These are phyloP conservation scores for Climacteris rufus DNA, from an alignment of 2,113 vertebrate species.

Conservation along the genomic window DNA sequence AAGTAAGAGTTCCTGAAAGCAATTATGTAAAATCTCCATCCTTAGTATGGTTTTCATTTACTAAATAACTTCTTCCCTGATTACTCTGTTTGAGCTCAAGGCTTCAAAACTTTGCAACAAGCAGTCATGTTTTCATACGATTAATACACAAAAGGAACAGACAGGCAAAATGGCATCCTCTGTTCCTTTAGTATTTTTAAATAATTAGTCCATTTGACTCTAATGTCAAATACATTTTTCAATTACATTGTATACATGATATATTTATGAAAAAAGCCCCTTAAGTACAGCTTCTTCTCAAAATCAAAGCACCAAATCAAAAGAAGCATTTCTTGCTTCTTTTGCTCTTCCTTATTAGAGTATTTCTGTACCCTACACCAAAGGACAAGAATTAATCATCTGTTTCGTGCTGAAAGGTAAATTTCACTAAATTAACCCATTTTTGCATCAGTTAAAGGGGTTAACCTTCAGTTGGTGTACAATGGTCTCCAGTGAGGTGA, in stretches of 20 bases:
- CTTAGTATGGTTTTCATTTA: background rate
- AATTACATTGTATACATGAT: background rate
- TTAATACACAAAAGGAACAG: conserved; percentile 28
- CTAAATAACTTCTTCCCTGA: background rate
- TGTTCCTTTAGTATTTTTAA: background rate
- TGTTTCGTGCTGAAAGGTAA: background rate
- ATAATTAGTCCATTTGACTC: background rate
- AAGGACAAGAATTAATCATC: background rate
- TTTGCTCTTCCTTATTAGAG: background rate
- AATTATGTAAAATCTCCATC: background rate
- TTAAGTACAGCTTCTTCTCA: background rate
- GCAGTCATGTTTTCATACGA: background rate
- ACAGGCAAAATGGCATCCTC: conserved; percentile 5
- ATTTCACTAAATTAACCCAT: background rate
- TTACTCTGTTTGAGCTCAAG: background rate
- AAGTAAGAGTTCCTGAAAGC: background rate
- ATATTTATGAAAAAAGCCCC: background rate
- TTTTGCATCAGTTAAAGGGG: background rate
- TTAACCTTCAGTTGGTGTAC: background rate
- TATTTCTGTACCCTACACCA: background rate
- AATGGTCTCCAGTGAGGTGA: background rate
- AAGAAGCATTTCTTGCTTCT: background rate
- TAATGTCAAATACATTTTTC: background rate
- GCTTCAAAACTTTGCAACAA: background rate
- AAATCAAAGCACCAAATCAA: background rate